Base-by-base conservation (phyloP, 2,888 invertebrate species). In the Pandemis corylana region DNA sequence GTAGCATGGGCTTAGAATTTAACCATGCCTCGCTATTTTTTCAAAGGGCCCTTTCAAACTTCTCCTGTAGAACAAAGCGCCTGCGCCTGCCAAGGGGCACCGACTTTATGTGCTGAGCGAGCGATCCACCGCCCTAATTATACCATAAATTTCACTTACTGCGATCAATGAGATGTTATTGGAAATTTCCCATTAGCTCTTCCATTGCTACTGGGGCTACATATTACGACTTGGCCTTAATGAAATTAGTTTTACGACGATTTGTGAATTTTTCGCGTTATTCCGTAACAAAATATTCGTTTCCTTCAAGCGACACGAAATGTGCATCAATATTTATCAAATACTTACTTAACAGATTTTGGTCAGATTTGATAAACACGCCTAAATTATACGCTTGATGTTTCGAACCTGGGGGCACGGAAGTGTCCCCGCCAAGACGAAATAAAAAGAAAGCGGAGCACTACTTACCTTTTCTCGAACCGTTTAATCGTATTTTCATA, bases 81-180 rank as follows among this genome's bases (percentile, higher is more conserved):
- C 49, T 15, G 65, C 72, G 80, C 80, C 80, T 80, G 80, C 78
- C 82, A 84, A 81, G 84, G 87, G 87, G 85, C 86, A 84, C 88
- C 86, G 85, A 79, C 83, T 85, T 86, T 86, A 86, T 87, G 87
- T 88, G 88, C 87, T 89, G 87, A 85, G 83, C 82, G 84, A 83
- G 85, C 85, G 84, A 87, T 89, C 87, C 85, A 83, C 85, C 89
- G 85, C 86, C 85, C 90, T 92, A 92, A 94, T 93, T 93, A 91
- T 89, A 88, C 90, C 86, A 93, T 94, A 93, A 93, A 94, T 95
- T 92, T 92, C 90, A 92, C 89, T 94, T 92, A 92, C 88, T 83
- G 85, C 90, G 89, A 92, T 92, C 90, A 93, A 92, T 92, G 91
- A 89, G 88, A 89, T 89, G 89, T 90, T 92, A 91, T 92, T 92